These are phyloP conservation scores for Yasuhikotakia modesta DNA, from an alignment of 2,797 vertebrate species.

Conservation along the genomic window DNA sequence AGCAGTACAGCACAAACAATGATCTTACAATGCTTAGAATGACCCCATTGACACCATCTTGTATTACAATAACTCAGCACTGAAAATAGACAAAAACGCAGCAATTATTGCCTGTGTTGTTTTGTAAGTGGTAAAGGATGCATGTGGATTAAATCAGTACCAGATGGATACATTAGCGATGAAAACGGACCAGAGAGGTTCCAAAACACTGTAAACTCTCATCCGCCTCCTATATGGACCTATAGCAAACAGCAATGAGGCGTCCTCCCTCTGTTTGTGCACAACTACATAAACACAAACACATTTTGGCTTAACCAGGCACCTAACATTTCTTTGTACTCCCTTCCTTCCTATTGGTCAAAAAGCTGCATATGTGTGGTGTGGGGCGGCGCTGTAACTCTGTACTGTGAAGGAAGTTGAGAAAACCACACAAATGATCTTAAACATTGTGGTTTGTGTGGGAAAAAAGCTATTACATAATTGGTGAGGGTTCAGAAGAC, in stretches of 20 bases:
- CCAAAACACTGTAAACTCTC: too few species aligned
- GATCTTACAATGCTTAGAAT: background rate
- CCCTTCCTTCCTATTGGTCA: conserved; percentile 37
- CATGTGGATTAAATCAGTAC: too few species aligned
- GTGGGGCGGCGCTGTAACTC: background rate
- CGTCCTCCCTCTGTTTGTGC: background rate
- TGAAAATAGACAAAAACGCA: background rate
- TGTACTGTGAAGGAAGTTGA: background rate
- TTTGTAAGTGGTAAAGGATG: background rate
- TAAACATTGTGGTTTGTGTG: background rate
- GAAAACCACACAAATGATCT: background rate
- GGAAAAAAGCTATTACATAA: background rate
- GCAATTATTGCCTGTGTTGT: background rate
- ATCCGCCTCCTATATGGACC: background rate
- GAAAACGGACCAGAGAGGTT: conserved; percentile 12
- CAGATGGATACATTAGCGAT: background rate
- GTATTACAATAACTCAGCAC: background rate
- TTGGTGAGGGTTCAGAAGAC: background rate
- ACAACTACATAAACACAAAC: background rate
- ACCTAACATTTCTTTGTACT: background rate
- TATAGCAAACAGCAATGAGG: background rate
- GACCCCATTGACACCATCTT: background rate
- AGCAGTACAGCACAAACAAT: background rate
- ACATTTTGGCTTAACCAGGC: background rate
- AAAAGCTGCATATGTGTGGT: background rate